Percentiles rank a stretch among this genome's conserved stretches.
Evolutionary conservation across 2,113 vertebrate species (phyloP).

Genomic region (Silurus glanis): DNA sequence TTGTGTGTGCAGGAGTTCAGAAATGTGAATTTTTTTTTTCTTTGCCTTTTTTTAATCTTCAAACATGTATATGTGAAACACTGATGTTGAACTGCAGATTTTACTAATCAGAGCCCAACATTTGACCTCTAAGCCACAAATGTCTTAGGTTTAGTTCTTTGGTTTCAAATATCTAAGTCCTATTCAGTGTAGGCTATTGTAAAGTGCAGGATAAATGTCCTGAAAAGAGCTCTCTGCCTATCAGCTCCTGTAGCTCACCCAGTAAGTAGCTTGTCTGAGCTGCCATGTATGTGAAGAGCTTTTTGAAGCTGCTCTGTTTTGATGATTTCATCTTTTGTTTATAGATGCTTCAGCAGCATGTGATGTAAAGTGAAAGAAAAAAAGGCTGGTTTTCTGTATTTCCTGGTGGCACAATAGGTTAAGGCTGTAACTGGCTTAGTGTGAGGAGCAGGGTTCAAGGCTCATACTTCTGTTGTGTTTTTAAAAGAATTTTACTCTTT

Average conservation of each 20-base stretch:
- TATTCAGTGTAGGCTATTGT: background rate
- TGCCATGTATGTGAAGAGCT: no score
- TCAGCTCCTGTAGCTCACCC: background rate
- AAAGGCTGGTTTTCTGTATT: background rate
- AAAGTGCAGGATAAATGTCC: background rate
- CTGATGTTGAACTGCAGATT: background rate
- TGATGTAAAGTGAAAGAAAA: background rate
- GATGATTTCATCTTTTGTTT: no score
- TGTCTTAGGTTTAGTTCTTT: background rate
- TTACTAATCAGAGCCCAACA: background rate
- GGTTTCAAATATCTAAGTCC: background rate
- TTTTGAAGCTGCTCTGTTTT: no score
- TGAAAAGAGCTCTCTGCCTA: background rate
- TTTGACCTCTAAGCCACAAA: background rate
- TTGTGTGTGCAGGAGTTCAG: no score
- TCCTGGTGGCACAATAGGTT: background rate
- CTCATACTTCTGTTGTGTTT: background rate
- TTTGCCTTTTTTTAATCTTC: no score
- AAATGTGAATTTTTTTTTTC: no score
- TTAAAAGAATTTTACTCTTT: background rate
- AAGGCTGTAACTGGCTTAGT: rapidly evolving
- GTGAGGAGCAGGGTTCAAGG: background rate
- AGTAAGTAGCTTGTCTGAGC: background rate
- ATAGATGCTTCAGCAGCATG: background rate
- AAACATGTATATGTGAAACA: no score